These are phyloP conservation scores for Nipponia nippon DNA, from an alignment of 2,113 vertebrate genomes.

Conservation along the genomic window DNA sequence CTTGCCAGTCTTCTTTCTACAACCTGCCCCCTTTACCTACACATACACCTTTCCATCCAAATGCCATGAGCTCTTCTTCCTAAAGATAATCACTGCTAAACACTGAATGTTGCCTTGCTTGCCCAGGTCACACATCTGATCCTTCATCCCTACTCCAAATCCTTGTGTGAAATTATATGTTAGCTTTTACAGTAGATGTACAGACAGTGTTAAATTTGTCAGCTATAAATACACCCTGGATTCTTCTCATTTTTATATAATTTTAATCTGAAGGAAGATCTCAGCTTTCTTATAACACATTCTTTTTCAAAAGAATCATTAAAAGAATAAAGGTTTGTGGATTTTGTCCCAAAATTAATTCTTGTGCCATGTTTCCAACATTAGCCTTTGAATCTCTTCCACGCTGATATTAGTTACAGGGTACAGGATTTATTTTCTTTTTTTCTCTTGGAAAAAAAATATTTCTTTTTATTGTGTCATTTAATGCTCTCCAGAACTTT, in stretches of 20 bases:
- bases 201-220: not conserved
- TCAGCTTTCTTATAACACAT: not conserved
- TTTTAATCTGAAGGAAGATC: not conserved
- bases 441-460: not conserved
- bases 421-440: not conserved
- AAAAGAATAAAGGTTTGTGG: not conserved
- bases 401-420: not conserved
- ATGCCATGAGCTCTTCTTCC: not conserved
- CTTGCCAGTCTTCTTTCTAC: not conserved
- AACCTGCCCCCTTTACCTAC: not conserved
- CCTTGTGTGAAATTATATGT: not conserved
- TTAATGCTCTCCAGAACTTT: not conserved
- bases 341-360: not conserved
- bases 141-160: not conserved
- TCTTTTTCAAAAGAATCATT: not conserved
- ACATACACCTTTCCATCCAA: not conserved
- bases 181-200: not conserved
- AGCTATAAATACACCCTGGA: not conserved
- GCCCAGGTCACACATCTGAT: not conserved
- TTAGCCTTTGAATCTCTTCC: not conserved
- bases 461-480: not conserved
- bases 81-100: not conserved
- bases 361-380: not conserved
- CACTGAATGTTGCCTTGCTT: not conserved
- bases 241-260: not conserved